Percentiles rank a stretch among this genome's conserved stretches.
These are phyloP conservation scores for Zeuzera pyrina DNA, from an alignment of 2,888 invertebrate species.

Conservation along the genomic window DNA sequence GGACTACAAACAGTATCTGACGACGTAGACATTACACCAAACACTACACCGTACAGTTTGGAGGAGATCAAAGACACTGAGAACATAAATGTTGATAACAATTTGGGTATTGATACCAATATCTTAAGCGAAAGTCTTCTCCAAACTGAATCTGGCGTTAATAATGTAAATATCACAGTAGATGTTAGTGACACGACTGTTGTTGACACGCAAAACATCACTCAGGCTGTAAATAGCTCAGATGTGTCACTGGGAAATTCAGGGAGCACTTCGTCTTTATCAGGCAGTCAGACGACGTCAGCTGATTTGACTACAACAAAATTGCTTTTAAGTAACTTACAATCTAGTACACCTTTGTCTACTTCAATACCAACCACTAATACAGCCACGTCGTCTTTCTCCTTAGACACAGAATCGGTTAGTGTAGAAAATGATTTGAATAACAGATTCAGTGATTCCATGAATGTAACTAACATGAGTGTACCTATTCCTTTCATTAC, in stretches of 20 bases:
- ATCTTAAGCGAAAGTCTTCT: constrained; percentile 32
- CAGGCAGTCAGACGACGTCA: constrained; percentile 32
- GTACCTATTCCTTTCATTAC: constrained; percentile 44
- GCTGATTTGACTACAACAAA: constrained; percentile 12
- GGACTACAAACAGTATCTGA: constrained; percentile 41
- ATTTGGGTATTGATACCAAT: constrained; percentile 16
- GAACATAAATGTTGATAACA: constrained; percentile 39
- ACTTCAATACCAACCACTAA: constrained; percentile 14
- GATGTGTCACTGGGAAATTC: constrained; percentile 22
- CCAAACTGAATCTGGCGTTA: constrained; percentile 40
- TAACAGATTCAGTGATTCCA: constrained; percentile 10
- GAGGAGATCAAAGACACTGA: constrained; percentile 62
- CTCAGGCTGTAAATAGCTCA: constrained; percentile 45
- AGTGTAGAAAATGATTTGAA: constrained; percentile 23
- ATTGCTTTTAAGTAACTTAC: constrained; percentile 7
- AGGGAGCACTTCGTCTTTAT: constrained; percentile 27
- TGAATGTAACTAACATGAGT: constrained; percentile 32
- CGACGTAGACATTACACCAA: constrained; percentile 43
- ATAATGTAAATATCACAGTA: constrained; percentile 49
- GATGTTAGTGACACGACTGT: constrained; percentile 25
- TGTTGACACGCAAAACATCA: constrained; percentile 22
- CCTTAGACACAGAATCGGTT: constrained; percentile 22
- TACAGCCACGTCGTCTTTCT: constrained; percentile 29
- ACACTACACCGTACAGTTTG: constrained; percentile 65
- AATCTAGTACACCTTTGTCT: constrained; percentile 12